phyloP scores from a whole-genome alignment of 2,797 vertebrate species.

The Naso thynnoides region DNA sequence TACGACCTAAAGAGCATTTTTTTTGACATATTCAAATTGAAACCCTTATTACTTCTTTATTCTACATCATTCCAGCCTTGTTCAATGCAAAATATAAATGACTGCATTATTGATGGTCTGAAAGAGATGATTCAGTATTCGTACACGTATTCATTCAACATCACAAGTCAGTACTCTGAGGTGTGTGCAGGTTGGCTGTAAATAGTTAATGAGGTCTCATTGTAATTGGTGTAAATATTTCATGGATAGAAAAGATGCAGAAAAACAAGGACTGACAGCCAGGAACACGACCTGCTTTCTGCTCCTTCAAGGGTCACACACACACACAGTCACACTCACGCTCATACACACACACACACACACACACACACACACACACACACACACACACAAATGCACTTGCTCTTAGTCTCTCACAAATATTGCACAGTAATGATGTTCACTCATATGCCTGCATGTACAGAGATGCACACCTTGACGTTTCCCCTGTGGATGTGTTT shows the following conservation, averaged over 20 bases:
- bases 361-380: background rate
- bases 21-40: conserved; percentile 16
- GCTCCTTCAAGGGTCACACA: conserved; percentile 1
- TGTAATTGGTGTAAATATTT: conserved; percentile 75
- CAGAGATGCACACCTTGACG: background rate
- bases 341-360: conserved; percentile 6
- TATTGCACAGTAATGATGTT: conserved; percentile 21
- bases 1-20: conserved; percentile 5
- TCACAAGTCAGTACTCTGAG: conserved; percentile 34
- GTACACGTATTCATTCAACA: conserved; percentile 47
- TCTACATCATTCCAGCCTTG: conserved; percentile 1
- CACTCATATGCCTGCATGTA: conserved; percentile 14
- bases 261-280: conserved; percentile 49
- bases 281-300: conserved; percentile 54
- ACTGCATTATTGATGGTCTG: conserved; percentile 45
- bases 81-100: conserved; percentile 40
- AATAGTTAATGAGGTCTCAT: conserved; percentile 73
- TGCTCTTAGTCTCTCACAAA: conserved; percentile 2
- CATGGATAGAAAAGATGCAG: conserved; percentile 45
- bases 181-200: conserved; percentile 54
- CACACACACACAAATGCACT: conserved; percentile 15
- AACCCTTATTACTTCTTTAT: background rate
- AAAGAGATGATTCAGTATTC: conserved; percentile 41
- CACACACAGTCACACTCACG: conserved; percentile 17
- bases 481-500: conserved; percentile 43